These are phyloP conservation scores for Cephus pulcher DNA, from an alignment of 2,888 invertebrate species.

Conservation along the genomic window DNA sequence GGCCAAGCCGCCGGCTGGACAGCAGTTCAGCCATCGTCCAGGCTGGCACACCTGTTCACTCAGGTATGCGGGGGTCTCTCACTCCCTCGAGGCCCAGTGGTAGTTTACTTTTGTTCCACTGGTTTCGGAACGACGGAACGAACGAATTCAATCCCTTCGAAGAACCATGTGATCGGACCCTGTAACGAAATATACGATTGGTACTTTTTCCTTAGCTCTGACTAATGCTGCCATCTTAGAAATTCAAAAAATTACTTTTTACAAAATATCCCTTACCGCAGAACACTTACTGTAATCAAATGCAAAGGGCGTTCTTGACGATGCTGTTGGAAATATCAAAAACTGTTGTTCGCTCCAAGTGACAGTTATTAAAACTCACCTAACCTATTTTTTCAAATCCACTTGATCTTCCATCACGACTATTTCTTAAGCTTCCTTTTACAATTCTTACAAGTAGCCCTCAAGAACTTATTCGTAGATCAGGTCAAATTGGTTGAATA, in stretches of 20 bases:
- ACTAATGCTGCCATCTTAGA: not conserved
- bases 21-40: slow-evolving; percentile 15
- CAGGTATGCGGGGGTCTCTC: slow-evolving; percentile 47
- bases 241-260: not conserved
- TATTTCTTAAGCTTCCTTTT: not conserved
- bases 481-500: not conserved
- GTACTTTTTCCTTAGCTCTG: not conserved
- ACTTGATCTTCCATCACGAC: not conserved
- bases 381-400: not conserved
- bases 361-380: not conserved
- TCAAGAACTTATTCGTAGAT: not conserved
- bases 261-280: not conserved
- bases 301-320: not conserved
- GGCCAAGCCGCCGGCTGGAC: slow-evolving; percentile 28
- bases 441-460: not conserved
- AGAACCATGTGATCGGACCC: not conserved
- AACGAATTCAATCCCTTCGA: not conserved
- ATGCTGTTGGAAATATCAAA: not conserved
- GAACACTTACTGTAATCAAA: not conserved
- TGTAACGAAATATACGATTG: not conserved
- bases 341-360: not conserved
- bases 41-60: slow-evolving; percentile 50
- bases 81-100: slow-evolving; percentile 22
- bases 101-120: slow-evolving; percentile 38
- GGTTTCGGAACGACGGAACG: slow-evolving; percentile 27